A percentile compares a stretch with the other conserved stretches of the same genome.
phyloP scores from a whole-genome alignment of 1,140 invertebrate genomes.

The Megalonaias nervosa region DNA sequence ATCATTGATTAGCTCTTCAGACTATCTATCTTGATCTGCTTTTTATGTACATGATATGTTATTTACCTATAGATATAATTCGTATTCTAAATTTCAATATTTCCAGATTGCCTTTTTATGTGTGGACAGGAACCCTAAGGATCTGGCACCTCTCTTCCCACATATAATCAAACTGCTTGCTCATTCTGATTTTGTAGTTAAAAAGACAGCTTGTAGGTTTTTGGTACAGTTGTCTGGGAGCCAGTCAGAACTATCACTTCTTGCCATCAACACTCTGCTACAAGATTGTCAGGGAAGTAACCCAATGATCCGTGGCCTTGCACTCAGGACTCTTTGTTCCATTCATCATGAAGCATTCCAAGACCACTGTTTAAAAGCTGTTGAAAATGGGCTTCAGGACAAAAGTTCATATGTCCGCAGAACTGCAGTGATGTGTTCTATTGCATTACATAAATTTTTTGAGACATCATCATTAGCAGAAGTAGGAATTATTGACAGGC shows the following conservation, averaged over 20 bases:
- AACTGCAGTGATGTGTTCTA: constrained; percentile 41
- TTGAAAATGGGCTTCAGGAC: constrained; percentile 42
- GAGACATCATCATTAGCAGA: constrained; percentile 30
- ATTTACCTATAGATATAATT: no score
- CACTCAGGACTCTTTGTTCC: constrained; percentile 50
- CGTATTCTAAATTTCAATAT: no score
- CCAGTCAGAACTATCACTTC: constrained; percentile 40
- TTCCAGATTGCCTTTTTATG: not conserved
- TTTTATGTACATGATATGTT: no score
- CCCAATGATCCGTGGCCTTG: constrained; percentile 51
- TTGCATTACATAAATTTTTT: not conserved
- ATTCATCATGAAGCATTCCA: constrained; percentile 39
- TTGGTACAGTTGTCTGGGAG: constrained; percentile 26
- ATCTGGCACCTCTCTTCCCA: constrained; percentile 39
- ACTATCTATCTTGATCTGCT: no score
- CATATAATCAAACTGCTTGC: constrained; percentile 52
- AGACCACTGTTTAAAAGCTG: constrained; percentile 42
- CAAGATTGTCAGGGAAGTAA: constrained; percentile 54
- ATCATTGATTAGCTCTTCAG: no score
- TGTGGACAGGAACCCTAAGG: constrained; percentile 8
- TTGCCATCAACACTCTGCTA: constrained; percentile 57
- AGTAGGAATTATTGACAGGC: constrained; percentile 42
- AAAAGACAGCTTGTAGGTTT: constrained; percentile 52
- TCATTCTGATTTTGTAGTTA: constrained; percentile 51
- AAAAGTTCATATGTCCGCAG: constrained; percentile 53